These are phyloP conservation scores for Chloropsis cyanopogon DNA, from an alignment of 2,113 vertebrate genomes.

Conservation along the genomic window DNA sequence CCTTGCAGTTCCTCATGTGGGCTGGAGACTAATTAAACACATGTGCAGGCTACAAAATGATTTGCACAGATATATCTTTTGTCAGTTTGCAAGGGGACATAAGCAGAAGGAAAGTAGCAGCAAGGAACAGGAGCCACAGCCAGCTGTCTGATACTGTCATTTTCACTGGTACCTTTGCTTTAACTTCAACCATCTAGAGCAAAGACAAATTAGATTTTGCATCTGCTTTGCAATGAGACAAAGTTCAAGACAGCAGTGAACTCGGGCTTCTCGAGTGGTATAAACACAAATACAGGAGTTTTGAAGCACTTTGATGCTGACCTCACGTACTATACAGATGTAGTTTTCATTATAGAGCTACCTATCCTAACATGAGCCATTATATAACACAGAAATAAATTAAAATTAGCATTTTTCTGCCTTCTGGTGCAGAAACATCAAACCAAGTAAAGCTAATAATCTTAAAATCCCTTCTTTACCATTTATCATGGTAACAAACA, in stretches of 20 bases:
- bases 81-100: neutral
- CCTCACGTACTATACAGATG: neutral
- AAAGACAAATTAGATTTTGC: neutral
- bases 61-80: neutral
- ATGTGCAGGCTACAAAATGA: neutral
- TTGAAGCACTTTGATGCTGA: neutral
- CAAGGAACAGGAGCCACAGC: neutral
- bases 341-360: neutral
- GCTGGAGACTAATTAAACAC: constrained; percentile 57
- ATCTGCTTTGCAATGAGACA: neutral
- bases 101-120: neutral
- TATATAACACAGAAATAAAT: neutral
- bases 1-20: constrained; percentile 27
- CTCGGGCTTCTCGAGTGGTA: neutral
- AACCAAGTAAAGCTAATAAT: neutral
- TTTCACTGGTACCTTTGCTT: neutral
- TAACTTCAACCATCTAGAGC: neutral
- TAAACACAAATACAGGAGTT: neutral
- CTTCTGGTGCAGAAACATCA: neutral
- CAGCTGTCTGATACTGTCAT: neutral
- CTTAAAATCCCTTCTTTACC: neutral
- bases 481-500: neutral
- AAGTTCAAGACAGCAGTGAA: accelerated
- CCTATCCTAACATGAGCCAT: neutral
- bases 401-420: neutral